phyloP scores from a whole-genome alignment of 1,140 invertebrate species.

The Linepithema humile region DNA sequence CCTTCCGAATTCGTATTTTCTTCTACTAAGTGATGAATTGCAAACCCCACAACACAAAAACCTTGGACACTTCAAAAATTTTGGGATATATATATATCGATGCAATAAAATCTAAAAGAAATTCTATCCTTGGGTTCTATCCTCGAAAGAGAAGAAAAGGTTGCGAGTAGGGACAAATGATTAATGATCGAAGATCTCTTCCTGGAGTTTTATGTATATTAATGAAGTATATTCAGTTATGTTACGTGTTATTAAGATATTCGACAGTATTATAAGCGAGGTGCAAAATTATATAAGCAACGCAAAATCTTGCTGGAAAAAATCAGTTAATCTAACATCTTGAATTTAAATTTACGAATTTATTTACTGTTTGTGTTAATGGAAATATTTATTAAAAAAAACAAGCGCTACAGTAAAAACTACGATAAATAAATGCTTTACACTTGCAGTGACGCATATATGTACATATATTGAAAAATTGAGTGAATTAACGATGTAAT shows the following conservation, averaged over 20 bases:
- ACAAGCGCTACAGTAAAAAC: background rate
- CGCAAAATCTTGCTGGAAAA: background rate
- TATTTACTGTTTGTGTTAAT: background rate
- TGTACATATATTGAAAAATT: background rate
- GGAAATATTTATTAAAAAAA: background rate
- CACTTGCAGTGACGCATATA: background rate
- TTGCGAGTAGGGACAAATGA: background rate
- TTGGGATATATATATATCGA: too few species aligned
- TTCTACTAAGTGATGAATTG: too few species aligned
- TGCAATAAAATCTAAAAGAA: too few species aligned
- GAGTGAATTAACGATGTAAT: background rate
- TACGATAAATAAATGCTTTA: background rate
- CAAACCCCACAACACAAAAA: background rate
- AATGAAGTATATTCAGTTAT: background rate
- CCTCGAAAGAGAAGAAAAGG: slow-evolving; percentile 18
- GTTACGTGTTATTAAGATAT: background rate
- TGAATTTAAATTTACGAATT: background rate
- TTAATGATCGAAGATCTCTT: slow-evolving; percentile 13
- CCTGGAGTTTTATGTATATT: background rate
- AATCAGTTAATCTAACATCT: background rate
- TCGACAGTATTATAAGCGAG: background rate
- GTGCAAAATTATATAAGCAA: background rate
- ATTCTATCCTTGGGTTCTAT: too few species aligned
- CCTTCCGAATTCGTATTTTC: background rate
- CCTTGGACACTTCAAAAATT: background rate